These are phyloP conservation scores for Acrossocheilus fasciatus DNA, from an alignment of 2,797 vertebrate genomes.

Conservation along the genomic window DNA sequence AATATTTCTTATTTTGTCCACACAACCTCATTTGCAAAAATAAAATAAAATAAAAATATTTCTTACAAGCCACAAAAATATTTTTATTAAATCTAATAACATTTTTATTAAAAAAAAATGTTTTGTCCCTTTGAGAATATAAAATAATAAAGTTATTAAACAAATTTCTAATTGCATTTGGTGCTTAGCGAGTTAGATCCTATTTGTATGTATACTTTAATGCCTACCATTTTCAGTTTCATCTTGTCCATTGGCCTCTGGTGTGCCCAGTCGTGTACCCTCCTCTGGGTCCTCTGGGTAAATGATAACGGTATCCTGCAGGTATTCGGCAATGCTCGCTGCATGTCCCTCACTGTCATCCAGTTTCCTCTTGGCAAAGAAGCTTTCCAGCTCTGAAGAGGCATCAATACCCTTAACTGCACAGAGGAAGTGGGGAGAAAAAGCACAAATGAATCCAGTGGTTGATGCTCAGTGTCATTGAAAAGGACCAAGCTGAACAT, in stretches of 20 bases:
- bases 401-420: constrained; percentile 87
- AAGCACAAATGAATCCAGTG: constrained; percentile 35
- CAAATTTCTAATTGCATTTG: not conserved
- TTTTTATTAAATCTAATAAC: not conserved
- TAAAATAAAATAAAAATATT: not conserved
- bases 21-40: not conserved
- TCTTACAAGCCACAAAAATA: not conserved
- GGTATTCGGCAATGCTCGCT: constrained; percentile 91
- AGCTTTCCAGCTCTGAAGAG: constrained; percentile 88
- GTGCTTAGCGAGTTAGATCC: not conserved
- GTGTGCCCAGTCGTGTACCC: constrained; percentile 88
- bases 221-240: constrained; percentile 85
- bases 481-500: constrained; percentile 55
- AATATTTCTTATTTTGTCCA: not conserved
- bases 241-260: constrained; percentile 89
- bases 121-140: not conserved
- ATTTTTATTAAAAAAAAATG: not conserved
- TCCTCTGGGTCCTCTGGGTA: constrained; percentile 98
- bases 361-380: constrained; percentile 89
- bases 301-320: constrained; percentile 95
- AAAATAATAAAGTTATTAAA: not conserved
- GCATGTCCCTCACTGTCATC: constrained; percentile 86
- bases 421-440: constrained; percentile 51
- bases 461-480: constrained; percentile 52
- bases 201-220: not conserved